Evolutionary conservation across 92 coral and sea anemone genomes (phyloP), one percentile per base, ranked within the genome.

Genomic region (Montipora capitata): DNA sequence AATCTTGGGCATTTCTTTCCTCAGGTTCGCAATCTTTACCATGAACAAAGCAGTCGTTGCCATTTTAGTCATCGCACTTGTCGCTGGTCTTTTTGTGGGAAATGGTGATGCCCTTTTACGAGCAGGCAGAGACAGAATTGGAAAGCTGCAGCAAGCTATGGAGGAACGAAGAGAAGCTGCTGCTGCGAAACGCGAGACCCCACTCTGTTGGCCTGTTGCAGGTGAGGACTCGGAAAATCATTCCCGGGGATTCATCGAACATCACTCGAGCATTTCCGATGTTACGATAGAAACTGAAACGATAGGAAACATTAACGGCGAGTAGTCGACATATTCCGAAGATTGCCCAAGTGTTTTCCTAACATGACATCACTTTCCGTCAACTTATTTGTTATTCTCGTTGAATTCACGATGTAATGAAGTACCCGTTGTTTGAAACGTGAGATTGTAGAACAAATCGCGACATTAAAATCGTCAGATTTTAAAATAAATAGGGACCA

Each of bases 41-140:
- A 85, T 85, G 89, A 85, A 76, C 52, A 85, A 76, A 66, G 64
- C 76, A 40, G 15, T 85, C 44, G 61, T 85, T 41, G 69, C 89
- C n/a, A 58, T 85, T 65, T 68, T 85, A 65, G 82, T 85, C 17
- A 66, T 76, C 12, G 56, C 52, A 7, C 27, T 85, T 4, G 68
- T 85, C 11, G 89, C 82, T 13, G 89, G 76, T 40, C 54, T 85
- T 16, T 75, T 76, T 35, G 48, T 68, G 5, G 67, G 39, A 12
- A 48, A 49, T 7, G 66, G 89, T 7, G 43, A 85, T 3, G 89
- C 89, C 2, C 35, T 85, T 0, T 72, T 83, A 8, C 78, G 87
- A 0, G 87, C 87, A n/a, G 87, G 87, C 41, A 83, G 87, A 27
- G 79, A 63, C 38, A 61, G 72, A 43, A 59, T 83, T 14, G 87